phyloP scores from a whole-genome alignment of 1,140 invertebrate genomes.

The Euglossa dilemma region DNA sequence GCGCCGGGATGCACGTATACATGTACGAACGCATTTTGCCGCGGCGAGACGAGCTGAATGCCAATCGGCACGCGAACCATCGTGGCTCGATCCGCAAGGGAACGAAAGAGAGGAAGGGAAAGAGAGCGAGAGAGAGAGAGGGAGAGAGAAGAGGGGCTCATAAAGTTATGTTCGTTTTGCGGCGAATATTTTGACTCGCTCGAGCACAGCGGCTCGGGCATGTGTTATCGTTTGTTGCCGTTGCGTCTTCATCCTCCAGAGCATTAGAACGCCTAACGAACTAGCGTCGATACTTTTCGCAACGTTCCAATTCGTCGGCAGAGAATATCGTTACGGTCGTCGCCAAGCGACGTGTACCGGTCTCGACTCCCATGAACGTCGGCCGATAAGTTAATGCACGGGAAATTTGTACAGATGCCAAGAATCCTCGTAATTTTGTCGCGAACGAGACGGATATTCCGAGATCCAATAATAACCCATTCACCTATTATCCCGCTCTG shows the following conservation, averaged over 20 bases:
- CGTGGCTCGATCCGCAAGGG: background rate
- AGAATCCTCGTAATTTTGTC: too few relatives aligned
- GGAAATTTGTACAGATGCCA: too few relatives aligned
- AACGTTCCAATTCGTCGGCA: too few relatives aligned
- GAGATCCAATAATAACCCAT: too few relatives aligned
- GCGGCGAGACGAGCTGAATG: slow-evolving; percentile 53
- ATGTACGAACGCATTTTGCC: slow-evolving; percentile 57
- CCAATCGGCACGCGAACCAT: slow-evolving; percentile 57
- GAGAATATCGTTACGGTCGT: too few relatives aligned
- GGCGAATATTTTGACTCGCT: slow-evolving; percentile 18
- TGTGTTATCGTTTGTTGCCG: background rate
- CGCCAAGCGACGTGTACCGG: too few relatives aligned
- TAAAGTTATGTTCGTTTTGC: slow-evolving; percentile 11
- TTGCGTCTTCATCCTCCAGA: background rate
- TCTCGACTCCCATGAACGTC: too few relatives aligned
- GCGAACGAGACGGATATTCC: too few relatives aligned
- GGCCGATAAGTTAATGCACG: too few relatives aligned
- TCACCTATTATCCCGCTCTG: too few relatives aligned
- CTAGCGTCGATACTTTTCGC: background rate
- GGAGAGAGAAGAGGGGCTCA: background rate
- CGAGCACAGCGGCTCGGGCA: background rate
- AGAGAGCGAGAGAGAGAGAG: too few relatives aligned
- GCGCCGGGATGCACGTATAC: slow-evolving; percentile 36
- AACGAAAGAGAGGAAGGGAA: background rate
- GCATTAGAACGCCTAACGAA: background rate